Evolutionary conservation across 2,888 invertebrate species (phyloP), one percentile per base, ranked within the genome.

Genomic region (Drosophila nr. fundita): DNA sequence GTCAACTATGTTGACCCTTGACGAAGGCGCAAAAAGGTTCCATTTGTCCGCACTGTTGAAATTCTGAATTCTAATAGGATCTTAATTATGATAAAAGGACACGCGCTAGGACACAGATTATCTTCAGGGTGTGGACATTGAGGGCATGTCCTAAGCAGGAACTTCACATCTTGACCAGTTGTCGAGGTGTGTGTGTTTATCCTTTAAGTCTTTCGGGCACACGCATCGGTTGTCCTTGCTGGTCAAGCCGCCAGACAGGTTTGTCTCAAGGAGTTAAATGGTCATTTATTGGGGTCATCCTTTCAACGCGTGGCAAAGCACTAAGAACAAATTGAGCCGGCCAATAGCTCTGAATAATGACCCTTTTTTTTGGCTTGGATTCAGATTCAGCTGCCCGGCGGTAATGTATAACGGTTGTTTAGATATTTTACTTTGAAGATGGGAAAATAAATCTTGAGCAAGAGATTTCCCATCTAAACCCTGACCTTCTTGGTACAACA

Each of bases 401-500:
- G 60, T 64, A 66, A 78, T 42, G 68, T 78, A 64, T 90, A 89
- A 89, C 88, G 90, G 90, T 73, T 90, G 70, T 76, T 88, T 73
- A 38, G 52, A 38, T 53, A 42, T 61, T 45, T 68, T 54, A 60
- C 69, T 73, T 7, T 24, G 45, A 45, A 24, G 45, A 45, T 45
- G 45, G 24, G 45, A 24, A 45, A 8, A 15, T 27, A 68, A 71
- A 64, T 66, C 49, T 71, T 78, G 70, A 89, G 78, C 68, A 80
- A 67, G 66, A 63, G 57, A 76, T 83, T 86, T 82, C 80, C 49
- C 83, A 89, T 85, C 65, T 58, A 61, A 78, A 72, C 65, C 61
- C 55, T 66, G 68, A 68, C 50, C 67, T 74, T 66, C 67, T 52
- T 67, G 70, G 65, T 70, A 62, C 54, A 55, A 78, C 72, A 69